phyloP scores from a whole-genome alignment of 2,888 invertebrate species.

The Eucera pruinosa region DNA sequence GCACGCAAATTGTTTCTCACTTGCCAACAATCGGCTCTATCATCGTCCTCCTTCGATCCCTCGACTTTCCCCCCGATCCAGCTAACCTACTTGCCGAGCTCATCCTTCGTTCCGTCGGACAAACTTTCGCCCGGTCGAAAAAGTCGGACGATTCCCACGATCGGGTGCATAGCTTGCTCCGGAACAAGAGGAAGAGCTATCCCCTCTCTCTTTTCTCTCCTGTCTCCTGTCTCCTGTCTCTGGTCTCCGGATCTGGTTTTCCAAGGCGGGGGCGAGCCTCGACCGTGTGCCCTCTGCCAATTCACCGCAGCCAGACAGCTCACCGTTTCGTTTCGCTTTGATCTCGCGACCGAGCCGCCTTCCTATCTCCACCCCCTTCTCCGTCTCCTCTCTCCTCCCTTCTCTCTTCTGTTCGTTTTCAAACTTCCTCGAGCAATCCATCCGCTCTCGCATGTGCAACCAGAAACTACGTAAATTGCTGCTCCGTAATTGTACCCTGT shows the following conservation, averaged over 20 bases:
- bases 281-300: conserved; percentile 35
- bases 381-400: conserved; percentile 13
- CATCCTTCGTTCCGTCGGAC: neutral
- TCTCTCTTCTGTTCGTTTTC: neutral
- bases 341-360: conserved; percentile 60
- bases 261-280: conserved; percentile 11
- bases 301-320: conserved; percentile 52
- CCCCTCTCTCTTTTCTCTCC: too few relatives aligned
- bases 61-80: neutral
- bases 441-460: too few relatives aligned
- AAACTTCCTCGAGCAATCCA: neutral
- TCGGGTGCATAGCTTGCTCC: neutral
- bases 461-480: too few relatives aligned
- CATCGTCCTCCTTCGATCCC: conserved; percentile 10
- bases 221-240: too few relatives aligned
- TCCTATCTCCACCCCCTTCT: too few relatives aligned
- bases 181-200: conserved; percentile 15
- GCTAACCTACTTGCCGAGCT: conserved; percentile 9
- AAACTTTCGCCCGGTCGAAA: conserved; percentile 1
- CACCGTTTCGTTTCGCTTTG: conserved; percentile 63
- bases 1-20: neutral
- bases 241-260: conserved; percentile 32
- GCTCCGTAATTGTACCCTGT: too few relatives aligned
- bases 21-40: neutral
- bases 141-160: conserved; percentile 32